phyloP scores from a whole-genome alignment of 2,797 vertebrate species.

The Lagothrix lagotricha region DNA sequence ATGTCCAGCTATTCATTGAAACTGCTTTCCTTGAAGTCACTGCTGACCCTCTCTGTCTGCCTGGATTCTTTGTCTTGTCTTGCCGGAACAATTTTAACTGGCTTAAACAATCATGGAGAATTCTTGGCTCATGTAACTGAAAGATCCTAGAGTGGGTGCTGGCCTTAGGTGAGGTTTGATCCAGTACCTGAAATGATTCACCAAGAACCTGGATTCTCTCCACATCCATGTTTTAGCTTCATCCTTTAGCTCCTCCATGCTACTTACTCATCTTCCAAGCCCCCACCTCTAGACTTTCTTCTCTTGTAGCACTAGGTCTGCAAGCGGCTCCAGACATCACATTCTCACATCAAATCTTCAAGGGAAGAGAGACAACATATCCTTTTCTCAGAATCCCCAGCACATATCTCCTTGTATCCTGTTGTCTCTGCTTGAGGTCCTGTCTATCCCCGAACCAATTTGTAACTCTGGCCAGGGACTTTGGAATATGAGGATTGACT shows the following conservation, averaged over 20 bases:
- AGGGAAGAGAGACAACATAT: neutral
- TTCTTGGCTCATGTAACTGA: neutral
- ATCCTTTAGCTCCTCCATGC: neutral
- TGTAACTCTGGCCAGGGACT: neutral
- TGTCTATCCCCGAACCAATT: neutral
- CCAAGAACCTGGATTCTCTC: neutral
- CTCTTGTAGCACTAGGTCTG: neutral
- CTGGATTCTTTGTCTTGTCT: neutral
- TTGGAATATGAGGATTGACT: neutral
- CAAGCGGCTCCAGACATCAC: neutral
- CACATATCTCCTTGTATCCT: neutral
- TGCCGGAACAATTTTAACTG: neutral
- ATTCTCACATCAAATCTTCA: neutral
- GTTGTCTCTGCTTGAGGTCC: neutral
- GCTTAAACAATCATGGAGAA: neutral
- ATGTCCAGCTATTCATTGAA: neutral
- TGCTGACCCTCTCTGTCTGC: neutral
- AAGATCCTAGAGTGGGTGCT: neutral
- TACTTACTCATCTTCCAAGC: neutral
- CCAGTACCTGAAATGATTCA: neutral
- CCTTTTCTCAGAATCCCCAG: neutral
- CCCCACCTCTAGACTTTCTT: neutral
- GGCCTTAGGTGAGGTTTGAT: neutral
- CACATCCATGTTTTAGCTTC: neutral
- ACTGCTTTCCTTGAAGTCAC: neutral